These are phyloP conservation scores for Eupithecia vulgata DNA, from an alignment of 2,888 invertebrate genomes.

Conservation along the genomic window DNA sequence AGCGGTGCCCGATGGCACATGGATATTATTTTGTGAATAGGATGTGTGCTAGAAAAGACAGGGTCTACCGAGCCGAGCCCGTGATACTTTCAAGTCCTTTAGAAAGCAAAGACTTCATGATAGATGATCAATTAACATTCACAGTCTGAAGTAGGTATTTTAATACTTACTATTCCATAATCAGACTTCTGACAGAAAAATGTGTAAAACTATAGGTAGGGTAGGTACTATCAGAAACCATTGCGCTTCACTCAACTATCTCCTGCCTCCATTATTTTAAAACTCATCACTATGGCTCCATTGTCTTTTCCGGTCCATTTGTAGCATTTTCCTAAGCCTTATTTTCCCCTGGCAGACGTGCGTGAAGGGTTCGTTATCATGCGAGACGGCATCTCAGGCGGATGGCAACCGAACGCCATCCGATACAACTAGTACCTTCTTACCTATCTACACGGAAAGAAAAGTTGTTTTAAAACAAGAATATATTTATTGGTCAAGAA, in stretches of 20 bases:
- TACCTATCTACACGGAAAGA: background rate
- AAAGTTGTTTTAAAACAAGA: too few species aligned
- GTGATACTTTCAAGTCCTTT: too few species aligned
- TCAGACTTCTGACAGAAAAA: too few species aligned
- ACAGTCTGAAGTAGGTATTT: background rate
- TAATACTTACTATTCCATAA: background rate
- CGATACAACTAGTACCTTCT: constrained; percentile 21
- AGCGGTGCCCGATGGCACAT: background rate
- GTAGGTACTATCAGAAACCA: background rate
- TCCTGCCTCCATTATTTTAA: constrained; percentile 18
- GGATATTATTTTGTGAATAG: background rate
- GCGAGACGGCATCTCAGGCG: constrained; percentile 61
- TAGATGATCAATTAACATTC: background rate
- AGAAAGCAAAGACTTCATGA: too few species aligned
- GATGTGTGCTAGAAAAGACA: too few species aligned
- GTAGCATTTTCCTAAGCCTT: constrained; percentile 31
- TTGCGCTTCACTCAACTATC: background rate
- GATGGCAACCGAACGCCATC: constrained; percentile 65
- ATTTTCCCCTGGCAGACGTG: constrained; percentile 43
- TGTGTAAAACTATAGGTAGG: too few species aligned
- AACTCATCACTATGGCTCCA: constrained; percentile 22
- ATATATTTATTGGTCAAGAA: too few species aligned
- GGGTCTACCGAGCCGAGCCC: too few species aligned
- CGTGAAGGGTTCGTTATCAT: constrained; percentile 63
- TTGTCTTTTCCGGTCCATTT: constrained; percentile 35